Evolutionary conservation across 2,888 invertebrate genomes (phyloP).

Genomic region (Leucania comma): DNA sequence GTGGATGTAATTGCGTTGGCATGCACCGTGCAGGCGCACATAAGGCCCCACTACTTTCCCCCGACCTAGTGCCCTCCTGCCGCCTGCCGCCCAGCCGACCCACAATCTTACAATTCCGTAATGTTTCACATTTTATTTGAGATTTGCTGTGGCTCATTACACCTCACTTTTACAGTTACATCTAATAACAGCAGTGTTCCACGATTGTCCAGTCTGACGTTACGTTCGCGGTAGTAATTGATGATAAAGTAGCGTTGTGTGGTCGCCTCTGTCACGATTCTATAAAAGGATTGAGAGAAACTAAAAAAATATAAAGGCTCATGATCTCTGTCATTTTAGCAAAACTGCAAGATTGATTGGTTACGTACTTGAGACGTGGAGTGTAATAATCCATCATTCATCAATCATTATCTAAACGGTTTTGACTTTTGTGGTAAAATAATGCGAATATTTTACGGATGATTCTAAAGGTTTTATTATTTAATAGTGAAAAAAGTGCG

Average conservation of each 20-base stretch:
- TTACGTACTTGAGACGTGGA: conserved; percentile 19
- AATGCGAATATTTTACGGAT: conserved; percentile 40
- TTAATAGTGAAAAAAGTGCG: conserved; percentile 53
- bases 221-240: conserved; percentile 67
- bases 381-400: conserved; percentile 31
- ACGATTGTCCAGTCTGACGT: conserved; percentile 71
- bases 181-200: conserved; percentile 73
- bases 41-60: conserved; percentile 88
- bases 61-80: conserved; percentile 89
- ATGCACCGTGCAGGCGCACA: conserved; percentile 80
- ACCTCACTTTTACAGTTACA: conserved; percentile 80
- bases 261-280: conserved; percentile 46
- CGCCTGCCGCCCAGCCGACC: conserved; percentile 80
- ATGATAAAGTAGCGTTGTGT: conserved; percentile 60
- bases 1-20: conserved; percentile 80
- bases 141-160: conserved; percentile 83
- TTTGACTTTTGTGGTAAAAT: conserved; percentile 36
- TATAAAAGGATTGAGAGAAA: conserved; percentile 16
- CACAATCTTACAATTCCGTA: conserved; percentile 87
- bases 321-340: conserved; percentile 24
- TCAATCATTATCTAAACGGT: conserved; percentile 42
- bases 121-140: conserved; percentile 87
- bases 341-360: conserved; percentile 45
- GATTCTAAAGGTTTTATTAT: conserved; percentile 50
- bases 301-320: conserved; percentile 23